phyloP scores from a whole-genome alignment of 2,113 vertebrate species.

The Coturnix japonica region DNA sequence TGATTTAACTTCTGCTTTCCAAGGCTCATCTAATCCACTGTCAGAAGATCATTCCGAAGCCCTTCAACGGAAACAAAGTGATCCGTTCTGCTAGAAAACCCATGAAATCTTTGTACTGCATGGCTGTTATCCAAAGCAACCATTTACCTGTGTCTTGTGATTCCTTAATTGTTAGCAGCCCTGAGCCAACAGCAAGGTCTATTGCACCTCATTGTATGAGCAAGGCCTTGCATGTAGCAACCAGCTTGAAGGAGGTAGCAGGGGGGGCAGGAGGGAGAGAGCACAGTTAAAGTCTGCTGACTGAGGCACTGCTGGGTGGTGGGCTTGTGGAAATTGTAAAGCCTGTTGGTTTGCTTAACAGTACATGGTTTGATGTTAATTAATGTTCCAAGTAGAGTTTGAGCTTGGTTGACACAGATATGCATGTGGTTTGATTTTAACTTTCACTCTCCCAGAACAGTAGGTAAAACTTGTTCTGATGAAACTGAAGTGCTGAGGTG shows the following conservation, averaged over 20 bases:
- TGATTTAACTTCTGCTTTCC: not conserved
- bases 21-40: not conserved
- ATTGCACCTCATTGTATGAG: too few species aligned
- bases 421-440: not conserved
- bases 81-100: not conserved
- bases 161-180: too few species aligned
- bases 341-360: not conserved
- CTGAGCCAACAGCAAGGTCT: too few species aligned
- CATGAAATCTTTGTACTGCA: not conserved
- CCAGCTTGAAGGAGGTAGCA: too few species aligned
- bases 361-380: rapidly evolving
- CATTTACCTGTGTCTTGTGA: too few species aligned
- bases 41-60: not conserved
- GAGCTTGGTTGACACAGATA: not conserved
- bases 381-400: not conserved
- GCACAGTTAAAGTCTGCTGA: too few species aligned
- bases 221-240: too few species aligned
- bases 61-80: not conserved
- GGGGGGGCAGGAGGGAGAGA: too few species aligned
- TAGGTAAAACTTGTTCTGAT: not conserved
- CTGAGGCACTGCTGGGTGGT: not conserved
- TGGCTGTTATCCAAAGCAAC: not conserved
- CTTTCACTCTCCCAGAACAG: not conserved
- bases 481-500: not conserved
- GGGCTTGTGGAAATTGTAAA: not conserved